These are phyloP conservation scores for Cossypha dichroa DNA, from an alignment of 2,797 vertebrate genomes.

Conservation along the genomic window DNA sequence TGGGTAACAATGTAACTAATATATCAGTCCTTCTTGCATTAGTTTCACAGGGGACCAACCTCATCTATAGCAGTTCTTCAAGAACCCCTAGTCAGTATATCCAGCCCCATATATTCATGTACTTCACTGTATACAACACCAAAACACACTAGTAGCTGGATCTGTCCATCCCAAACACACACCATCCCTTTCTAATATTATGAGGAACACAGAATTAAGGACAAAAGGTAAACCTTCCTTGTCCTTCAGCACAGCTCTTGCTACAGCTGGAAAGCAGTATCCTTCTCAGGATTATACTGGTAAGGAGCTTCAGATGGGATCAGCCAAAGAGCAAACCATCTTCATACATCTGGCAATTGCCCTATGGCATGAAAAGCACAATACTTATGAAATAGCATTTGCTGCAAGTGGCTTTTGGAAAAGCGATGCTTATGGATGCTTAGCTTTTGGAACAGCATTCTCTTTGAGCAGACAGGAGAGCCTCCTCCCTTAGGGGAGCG, in stretches of 20 bases:
- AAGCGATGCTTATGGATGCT: neutral
- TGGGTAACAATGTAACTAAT: neutral
- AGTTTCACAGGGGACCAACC: neutral
- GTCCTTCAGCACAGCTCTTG: neutral
- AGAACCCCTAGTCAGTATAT: neutral
- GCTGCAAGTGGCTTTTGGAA: neutral
- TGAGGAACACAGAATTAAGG: neutral
- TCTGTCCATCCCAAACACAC: neutral
- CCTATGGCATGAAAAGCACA: neutral
- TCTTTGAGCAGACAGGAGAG: neutral
- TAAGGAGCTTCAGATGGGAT: neutral
- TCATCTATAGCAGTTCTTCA: neutral
- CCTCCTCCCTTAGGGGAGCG: neutral
- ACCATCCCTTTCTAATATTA: neutral
- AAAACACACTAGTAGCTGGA: neutral
- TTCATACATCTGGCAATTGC: neutral
- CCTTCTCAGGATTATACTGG: neutral
- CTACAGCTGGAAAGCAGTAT: neutral
- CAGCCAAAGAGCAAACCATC: neutral
- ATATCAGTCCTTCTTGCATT: neutral
- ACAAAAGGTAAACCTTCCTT: neutral
- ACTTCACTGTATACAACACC: neutral
- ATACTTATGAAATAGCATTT: neutral
- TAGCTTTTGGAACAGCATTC: neutral
- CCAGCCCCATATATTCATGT: rapidly evolving